Base-by-base conservation (phyloP, 2,113 vertebrate species). In the Tupaia tana region DNA sequence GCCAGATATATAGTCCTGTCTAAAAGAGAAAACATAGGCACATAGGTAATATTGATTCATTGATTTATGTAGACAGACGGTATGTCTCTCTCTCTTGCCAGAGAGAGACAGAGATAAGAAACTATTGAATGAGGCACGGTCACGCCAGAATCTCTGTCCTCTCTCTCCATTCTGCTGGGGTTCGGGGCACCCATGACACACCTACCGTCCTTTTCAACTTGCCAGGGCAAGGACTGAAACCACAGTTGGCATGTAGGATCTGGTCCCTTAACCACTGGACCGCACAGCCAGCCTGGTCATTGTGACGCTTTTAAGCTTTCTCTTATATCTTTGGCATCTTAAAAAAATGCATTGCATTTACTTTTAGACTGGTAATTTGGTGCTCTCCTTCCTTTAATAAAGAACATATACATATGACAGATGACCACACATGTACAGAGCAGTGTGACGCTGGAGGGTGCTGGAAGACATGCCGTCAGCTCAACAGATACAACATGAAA, bases 1-100 rank as follows among this genome's bases (percentile, higher is more conserved):
- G 43, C 8, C 31, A 16, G 9, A 61, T 0, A 8, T 1, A 2
- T 79, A 43, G 19, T 7, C 6, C 13, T 0, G 0, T 0, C 25
- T 13, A 10, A 18, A 18, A 7, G 9, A 29, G 6, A 0, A 27
- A 71, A 29, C 15, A 1, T 3, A 15, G 63, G 54, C 9, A n/a
- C 69, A 8, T 0, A 1, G n/a, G 52, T 18, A 43, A n/a, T 43
- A 43, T 43, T 43, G 43, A 43, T 43, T 43, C 6, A 43, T 43
- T 43, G 43, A 43, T 43, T 43, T 43, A 43, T 43, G 43, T 43
- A 43, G 43, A 43, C 43, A 43, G 43, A 43, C 6, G 43, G 4
- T 43, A 43, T 43, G 43, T 43, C 43, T 43, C 43, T 43, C 43
- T 43, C 43, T 43, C 43, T 43, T 43, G 43, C 43, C 43, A 43